Evolutionary conservation across 2,113 vertebrate species (phyloP), one percentile per base, ranked within the genome.

Genomic region (Trichechus manatus): DNA sequence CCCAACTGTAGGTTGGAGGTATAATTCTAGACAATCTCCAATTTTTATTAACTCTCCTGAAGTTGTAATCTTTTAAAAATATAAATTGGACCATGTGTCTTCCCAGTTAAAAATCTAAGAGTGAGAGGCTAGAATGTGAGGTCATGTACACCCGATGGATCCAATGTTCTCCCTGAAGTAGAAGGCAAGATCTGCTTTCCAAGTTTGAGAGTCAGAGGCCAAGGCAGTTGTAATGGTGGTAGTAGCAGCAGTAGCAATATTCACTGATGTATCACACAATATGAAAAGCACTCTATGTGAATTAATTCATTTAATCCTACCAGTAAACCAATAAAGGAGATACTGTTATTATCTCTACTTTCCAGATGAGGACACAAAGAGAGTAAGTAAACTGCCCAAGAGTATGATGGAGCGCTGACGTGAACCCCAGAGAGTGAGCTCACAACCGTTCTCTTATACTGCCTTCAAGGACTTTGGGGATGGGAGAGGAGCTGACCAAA

Each of bases 341-440:
- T 44, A 3, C 5, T 42, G 6, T 10, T 33, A 83, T 9, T 64
- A 42, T 42, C 31, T 19, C 4, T 11, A 1, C 68, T 44, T 93
- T 75, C 85, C 47, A 87, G 29, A 11, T 11, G 31, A 56, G 56
- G 6, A 68, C 25, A 53, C 11, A 29, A 36, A 66, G 36, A 80
- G 13, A 63, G 7, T 15, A 72, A 33, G 17, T 33, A 27, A 44
- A 74, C 1, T 22, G n/a, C 64, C 75, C 27, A 20, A 19, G 70
- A 59, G 3, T 0, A 0, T 27, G 78, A 39, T 9, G 29, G 44
- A 7, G 1, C 9, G 42, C 4, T 20, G 13, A 59, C 29, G 7
- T 7, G 3, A 84, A 61, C 25, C 11, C 8, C 74, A 78, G 87
- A 33, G 2, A 79, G 47, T 20, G 31, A 31, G 17, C 19, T 68